These are phyloP conservation scores for Triplophysa tibetana DNA, from an alignment of 2,113 vertebrate genomes.

Conservation along the genomic window DNA sequence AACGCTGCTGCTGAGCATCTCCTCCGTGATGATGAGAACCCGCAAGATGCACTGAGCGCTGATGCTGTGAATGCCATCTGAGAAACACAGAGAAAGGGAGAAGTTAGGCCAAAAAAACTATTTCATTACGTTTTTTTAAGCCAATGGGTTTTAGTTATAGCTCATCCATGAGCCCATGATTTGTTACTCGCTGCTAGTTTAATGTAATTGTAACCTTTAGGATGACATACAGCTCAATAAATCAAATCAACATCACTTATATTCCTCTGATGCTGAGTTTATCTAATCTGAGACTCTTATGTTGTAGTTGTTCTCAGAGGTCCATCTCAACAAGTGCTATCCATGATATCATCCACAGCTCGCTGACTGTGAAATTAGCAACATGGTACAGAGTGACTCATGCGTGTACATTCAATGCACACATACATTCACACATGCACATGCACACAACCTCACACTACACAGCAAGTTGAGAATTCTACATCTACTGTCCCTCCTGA, in stretches of 20 bases:
- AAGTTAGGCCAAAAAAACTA: not conserved
- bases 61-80: slow-evolving; percentile 94
- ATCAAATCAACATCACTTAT: not conserved
- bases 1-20: slow-evolving; percentile 95
- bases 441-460: not conserved
- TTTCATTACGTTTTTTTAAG: no score
- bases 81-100: not conserved
- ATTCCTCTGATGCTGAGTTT: not conserved
- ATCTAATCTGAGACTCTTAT: not conserved
- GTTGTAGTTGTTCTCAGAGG: not conserved
- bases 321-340: slow-evolving; percentile 3
- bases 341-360: slow-evolving; percentile 21
- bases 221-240: not conserved
- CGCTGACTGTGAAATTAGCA: slow-evolving; percentile 39
- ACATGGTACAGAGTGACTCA: slow-evolving; percentile 14
- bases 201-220: not conserved
- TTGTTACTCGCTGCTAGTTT: no score
- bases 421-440: slow-evolving; percentile 11
- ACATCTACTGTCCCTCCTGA: not conserved
- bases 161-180: no score
- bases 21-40: slow-evolving; percentile 96
- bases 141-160: not conserved
- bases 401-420: slow-evolving; percentile 3
- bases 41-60: slow-evolving; percentile 91
- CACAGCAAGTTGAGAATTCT: not conserved